Conservation (phyloP, 2,888 invertebrate genomes). For the Pilophorus perplexus region DNA sequence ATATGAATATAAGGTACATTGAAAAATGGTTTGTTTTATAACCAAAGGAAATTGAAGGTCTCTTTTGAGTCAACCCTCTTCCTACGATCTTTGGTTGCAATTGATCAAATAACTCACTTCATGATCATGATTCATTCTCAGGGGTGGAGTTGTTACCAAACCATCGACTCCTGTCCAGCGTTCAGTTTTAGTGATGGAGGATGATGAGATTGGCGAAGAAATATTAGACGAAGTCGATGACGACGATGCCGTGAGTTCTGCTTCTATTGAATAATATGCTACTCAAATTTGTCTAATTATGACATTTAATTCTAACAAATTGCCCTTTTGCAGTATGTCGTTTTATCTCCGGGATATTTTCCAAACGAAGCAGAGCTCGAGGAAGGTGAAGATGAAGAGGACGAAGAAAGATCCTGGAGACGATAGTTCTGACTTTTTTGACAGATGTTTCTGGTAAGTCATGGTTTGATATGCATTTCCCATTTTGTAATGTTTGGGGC, state of each 20-base stretch:
- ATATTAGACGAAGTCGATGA: conserved; percentile 54
- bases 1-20: conserved; percentile 46
- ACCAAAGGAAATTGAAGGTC: background rate
- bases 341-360: conserved; percentile 25
- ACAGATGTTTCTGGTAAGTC: conserved; percentile 5
- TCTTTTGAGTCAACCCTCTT: too few relatives aligned
- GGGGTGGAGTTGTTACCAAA: conserved; percentile 51
- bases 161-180: conserved; percentile 44
- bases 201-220: conserved; percentile 54
- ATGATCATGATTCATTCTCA: conserved; percentile 24
- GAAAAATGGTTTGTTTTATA: background rate
- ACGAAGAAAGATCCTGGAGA: conserved; percentile 84
- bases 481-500: background rate
- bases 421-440: conserved; percentile 61
- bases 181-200: conserved; percentile 52
- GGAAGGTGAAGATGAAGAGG: conserved; percentile 62
- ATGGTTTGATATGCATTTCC: background rate
- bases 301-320: background rate
- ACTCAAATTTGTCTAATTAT: background rate
- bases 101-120: too few relatives aligned
- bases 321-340: conserved; percentile 39
- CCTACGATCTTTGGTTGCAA: too few relatives aligned
- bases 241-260: conserved; percentile 53
- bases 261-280: background rate
- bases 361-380: conserved; percentile 38